Base-by-base conservation (phyloP, 2,797 vertebrate genomes). In the Eleutherodactylus coqui region DNA sequence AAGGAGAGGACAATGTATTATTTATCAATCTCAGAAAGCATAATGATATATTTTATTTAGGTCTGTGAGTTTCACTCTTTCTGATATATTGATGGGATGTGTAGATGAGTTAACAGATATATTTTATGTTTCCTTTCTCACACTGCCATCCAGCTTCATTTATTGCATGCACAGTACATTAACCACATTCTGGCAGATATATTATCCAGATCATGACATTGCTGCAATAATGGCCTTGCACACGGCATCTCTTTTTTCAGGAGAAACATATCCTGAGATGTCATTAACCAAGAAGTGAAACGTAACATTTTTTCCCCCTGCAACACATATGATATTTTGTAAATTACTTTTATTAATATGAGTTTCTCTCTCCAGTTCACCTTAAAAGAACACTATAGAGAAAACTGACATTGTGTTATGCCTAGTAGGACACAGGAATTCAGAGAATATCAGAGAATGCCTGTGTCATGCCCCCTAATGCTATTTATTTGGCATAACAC, bases 151-250 rank as follows among this genome's bases (percentile, higher is more conserved):
- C 64, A 86, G 69, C 85, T 86, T 75, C 78, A 81, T 86, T 86
- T 86, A 86, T 86, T 82, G 73, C 55, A 86, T 75, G 51, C 85
- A 86, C 55, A 81, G 41, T 86, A 81, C 85, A 86, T 86, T 86
- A 86, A 86, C 53, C 78, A 73, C 85, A 75, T 75, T 81, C 78
- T 86, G 85, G 79, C 69, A 81, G 78, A 75, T 86, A 75, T 75
- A 86, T 81, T 86, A 75, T 47, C n/a, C 53, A 81, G 78, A 64
- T 86, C 78, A 67, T 75, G 79, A 75, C 78, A 86, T 38, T 75
- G 14, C 77, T 75, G 43, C 81, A 81, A 81, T 85, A 81, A 86
- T 75, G 53, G 70, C 69, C 78, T 81, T 62, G 53, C 32, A 86
- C 55, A 36, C n/a, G 38, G 69, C 45, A 81, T 75, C 38, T 75